Conservation (phyloP, 2,888 invertebrate species). For the Apodemia duryi region DNA sequence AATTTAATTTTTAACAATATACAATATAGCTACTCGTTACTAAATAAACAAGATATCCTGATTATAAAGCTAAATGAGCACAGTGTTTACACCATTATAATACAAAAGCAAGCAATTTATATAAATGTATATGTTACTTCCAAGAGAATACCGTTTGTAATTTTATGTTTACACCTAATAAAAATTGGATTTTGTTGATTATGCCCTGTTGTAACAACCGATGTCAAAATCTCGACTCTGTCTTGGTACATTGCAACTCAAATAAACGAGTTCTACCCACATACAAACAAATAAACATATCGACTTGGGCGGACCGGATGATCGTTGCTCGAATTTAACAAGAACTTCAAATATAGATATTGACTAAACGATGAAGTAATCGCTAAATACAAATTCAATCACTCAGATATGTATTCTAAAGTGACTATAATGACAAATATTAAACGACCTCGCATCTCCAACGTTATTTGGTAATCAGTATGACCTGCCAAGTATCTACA, state of each 20-base stretch:
- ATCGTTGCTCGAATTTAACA: slow-evolving; percentile 43
- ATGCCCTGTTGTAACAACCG: no score
- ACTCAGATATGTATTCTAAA: slow-evolving; percentile 1
- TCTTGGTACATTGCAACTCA: background rate
- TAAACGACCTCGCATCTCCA: slow-evolving; percentile 26
- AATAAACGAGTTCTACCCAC: slow-evolving; percentile 45
- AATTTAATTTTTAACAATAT: no score
- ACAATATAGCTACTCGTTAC: background rate
- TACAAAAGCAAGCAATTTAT: background rate
- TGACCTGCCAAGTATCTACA: slow-evolving; percentile 41
- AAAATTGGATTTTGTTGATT: background rate
- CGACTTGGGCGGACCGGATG: slow-evolving; percentile 61
- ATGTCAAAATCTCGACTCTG: background rate
- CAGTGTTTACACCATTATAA: background rate
- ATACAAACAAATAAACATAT: slow-evolving; percentile 37
- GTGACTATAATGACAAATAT: slow-evolving; percentile 25
- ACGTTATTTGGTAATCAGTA: slow-evolving; percentile 27
- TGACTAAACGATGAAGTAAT: slow-evolving; percentile 22
- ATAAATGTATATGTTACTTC: background rate
- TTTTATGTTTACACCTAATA: background rate
- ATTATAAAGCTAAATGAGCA: background rate
- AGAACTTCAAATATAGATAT: slow-evolving; percentile 48
- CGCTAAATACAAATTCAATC: slow-evolving; percentile 1
- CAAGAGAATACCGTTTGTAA: background rate
- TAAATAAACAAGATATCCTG: background rate